phyloP scores from a whole-genome alignment of 2,113 vertebrate species.

The Siphamia tubifer region DNA sequence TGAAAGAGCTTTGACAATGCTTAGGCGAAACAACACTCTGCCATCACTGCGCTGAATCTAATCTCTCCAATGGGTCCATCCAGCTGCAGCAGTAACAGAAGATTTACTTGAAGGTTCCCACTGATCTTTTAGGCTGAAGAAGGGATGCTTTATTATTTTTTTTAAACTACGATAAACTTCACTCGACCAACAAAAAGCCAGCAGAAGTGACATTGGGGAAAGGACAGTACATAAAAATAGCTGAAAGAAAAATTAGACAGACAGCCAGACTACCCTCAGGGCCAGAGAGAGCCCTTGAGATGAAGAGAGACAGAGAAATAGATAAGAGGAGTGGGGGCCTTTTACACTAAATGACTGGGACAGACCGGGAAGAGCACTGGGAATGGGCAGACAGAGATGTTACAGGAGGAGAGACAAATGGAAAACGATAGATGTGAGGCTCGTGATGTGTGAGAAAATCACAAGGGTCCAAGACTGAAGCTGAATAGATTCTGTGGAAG shows the following conservation, averaged over 20 bases:
- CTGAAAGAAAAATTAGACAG: slow-evolving; percentile 48
- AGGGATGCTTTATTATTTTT: not conserved
- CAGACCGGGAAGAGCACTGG: slow-evolving; percentile 21
- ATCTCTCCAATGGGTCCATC: slow-evolving; percentile 32
- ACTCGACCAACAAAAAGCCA: slow-evolving; percentile 30
- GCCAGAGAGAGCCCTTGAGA: slow-evolving; percentile 49
- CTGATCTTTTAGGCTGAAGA: not conserved
- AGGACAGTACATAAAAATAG: slow-evolving; percentile 12
- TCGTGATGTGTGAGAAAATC: slow-evolving; percentile 47
- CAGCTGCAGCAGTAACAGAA: slow-evolving; percentile 16
- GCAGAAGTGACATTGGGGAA: not conserved
- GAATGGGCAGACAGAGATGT: slow-evolving; percentile 60
- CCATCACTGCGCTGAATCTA: slow-evolving; percentile 32
- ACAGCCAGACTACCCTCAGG: slow-evolving; percentile 48
- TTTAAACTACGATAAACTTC: not conserved
- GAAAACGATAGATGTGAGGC: slow-evolving; percentile 53
- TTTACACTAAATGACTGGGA: slow-evolving; percentile 62
- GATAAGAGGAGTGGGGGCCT: not conserved
- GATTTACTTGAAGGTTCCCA: slow-evolving; percentile 2
- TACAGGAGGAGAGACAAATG: slow-evolving; percentile 56
- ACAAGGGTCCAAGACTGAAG: slow-evolving; percentile 2
- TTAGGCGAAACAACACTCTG: slow-evolving; percentile 14
- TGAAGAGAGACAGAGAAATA: slow-evolving; percentile 48
- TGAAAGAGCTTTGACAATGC: slow-evolving; percentile 38
- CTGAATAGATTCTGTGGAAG: slow-evolving; percentile 1